Base-by-base conservation (phyloP, 2,888 invertebrate species). In the Drosophila vallismaia region DNA sequence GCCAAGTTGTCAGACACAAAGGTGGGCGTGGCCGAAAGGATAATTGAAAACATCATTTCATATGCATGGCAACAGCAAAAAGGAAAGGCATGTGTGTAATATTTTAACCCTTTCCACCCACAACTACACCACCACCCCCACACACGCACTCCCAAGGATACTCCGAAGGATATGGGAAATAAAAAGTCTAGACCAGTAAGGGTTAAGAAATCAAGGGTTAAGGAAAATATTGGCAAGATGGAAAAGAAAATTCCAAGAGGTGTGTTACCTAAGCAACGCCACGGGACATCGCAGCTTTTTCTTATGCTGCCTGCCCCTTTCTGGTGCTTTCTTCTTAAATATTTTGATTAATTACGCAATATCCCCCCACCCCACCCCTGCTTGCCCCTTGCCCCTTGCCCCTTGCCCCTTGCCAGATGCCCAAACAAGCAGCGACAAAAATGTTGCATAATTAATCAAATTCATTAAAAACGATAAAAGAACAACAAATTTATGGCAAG, bases 41-140 rank as follows among this genome's bases (percentile, higher is more conserved):
- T 89, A 88, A 89, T 89, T 89, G 82, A 84, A 89, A 89, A 64
- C 86, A 88, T 87, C 84, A 82, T 89, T 84, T 75, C 77, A 86
- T 78, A 79, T 79, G 75, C 69, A 69, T 53, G 52, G 72, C 64
- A 60, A 59, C 58, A 31, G 31, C 42, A 46, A 29, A 28, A 3
- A 5, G 33, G 19, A 8, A 12, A 14, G 60, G 56, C 46, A 51
- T 42, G 58, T 53, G 53, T 60, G 52, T 48, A 14, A 24, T 0
- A 14, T 19, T 5, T 5, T 7, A n/a, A 42, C 42, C 2, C 42
- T 14, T 3, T 19, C 28, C 45, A 7, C 0, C 9, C 12, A n/a
- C n/a, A n/a, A n/a, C n/a, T n/a, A n/a, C n/a, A n/a, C n/a, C n/a
- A n/a, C 12, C 31, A 9, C 12, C 19, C 1, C 40, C 24, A 28